Conservation (phyloP, 2,888 invertebrate species). For the Exocentrus adspersus region DNA sequence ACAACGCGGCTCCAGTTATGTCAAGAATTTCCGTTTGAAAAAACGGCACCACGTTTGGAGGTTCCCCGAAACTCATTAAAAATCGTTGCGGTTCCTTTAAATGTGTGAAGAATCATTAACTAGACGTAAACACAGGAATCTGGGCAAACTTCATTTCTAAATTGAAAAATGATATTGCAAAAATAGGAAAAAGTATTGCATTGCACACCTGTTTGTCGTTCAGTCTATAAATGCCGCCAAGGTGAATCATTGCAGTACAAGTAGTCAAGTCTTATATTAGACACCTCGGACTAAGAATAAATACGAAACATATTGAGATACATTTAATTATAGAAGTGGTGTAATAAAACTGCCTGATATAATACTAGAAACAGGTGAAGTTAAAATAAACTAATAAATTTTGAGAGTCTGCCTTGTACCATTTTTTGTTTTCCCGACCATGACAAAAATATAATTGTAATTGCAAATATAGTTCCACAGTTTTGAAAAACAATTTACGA, state of each 20-base stretch:
- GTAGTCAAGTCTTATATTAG: slow-evolving; percentile 2
- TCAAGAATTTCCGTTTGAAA: slow-evolving; percentile 21
- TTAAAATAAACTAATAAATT: background rate
- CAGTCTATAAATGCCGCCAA: background rate
- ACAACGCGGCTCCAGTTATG: slow-evolving; percentile 1
- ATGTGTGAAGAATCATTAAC: slow-evolving; percentile 1
- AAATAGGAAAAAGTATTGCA: background rate
- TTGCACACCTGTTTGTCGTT: background rate
- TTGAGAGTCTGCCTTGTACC: too few species aligned
- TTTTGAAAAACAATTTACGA: too few species aligned
- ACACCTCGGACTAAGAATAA: slow-evolving; percentile 8
- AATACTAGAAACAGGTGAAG: background rate
- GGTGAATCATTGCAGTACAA: background rate
- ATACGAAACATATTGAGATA: background rate
- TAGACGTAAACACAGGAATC: background rate
- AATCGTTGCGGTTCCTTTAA: slow-evolving; percentile 4
- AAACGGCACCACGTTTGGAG: slow-evolving; percentile 9
- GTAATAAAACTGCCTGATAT: background rate
- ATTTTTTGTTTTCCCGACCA: too few species aligned
- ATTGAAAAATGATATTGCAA: too few species aligned
- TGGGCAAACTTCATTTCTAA: too few species aligned
- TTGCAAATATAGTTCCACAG: too few species aligned
- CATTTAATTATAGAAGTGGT: background rate
- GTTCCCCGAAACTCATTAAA: slow-evolving; percentile 5
- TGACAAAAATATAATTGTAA: too few species aligned